These are phyloP conservation scores for Phyllopteryx taeniolatus DNA, from an alignment of 2,113 vertebrate genomes.

Conservation along the genomic window DNA sequence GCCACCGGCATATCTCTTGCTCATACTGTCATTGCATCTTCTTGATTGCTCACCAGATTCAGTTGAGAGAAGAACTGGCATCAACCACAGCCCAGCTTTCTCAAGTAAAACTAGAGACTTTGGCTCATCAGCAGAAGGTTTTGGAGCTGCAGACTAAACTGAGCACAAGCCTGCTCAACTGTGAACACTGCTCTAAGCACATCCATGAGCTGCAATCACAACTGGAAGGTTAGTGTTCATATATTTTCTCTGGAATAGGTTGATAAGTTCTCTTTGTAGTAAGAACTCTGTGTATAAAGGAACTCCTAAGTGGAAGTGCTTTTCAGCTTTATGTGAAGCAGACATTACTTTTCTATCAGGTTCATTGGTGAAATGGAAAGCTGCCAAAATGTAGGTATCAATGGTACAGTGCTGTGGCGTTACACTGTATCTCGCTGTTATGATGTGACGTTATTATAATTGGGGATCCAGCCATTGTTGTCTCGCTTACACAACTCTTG, in stretches of 20 bases:
- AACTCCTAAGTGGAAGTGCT: no score
- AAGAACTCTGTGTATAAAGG: no score
- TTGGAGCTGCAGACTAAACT: constrained; percentile 79
- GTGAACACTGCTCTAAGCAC: constrained; percentile 65
- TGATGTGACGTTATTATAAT: not conserved
- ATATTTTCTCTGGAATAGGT: no score
- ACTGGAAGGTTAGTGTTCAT: constrained; percentile 73
- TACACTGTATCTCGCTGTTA: not conserved
- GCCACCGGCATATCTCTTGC: not conserved
- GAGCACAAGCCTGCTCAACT: constrained; percentile 72
- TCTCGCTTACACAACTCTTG: not conserved
- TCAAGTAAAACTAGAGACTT: constrained; percentile 84
- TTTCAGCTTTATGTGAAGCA: no score
- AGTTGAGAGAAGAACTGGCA: constrained; percentile 85
- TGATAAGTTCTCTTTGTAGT: no score
- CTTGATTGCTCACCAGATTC: constrained; percentile 70
- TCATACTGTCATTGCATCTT: not conserved
- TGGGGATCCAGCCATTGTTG: not conserved
- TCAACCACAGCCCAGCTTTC: constrained; percentile 80
- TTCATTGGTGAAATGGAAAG: not conserved
- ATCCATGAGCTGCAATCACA: constrained; percentile 74
- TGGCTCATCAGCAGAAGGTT: constrained; percentile 83
- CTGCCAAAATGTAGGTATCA: not conserved
- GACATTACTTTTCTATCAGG: no score
- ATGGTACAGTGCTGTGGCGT: not conserved